A percentile compares a stretch with the other conserved stretches of the same genome.
Evolutionary conservation across 2,888 invertebrate species (phyloP).

Genomic region (Petrolisthes cinctipes): DNA sequence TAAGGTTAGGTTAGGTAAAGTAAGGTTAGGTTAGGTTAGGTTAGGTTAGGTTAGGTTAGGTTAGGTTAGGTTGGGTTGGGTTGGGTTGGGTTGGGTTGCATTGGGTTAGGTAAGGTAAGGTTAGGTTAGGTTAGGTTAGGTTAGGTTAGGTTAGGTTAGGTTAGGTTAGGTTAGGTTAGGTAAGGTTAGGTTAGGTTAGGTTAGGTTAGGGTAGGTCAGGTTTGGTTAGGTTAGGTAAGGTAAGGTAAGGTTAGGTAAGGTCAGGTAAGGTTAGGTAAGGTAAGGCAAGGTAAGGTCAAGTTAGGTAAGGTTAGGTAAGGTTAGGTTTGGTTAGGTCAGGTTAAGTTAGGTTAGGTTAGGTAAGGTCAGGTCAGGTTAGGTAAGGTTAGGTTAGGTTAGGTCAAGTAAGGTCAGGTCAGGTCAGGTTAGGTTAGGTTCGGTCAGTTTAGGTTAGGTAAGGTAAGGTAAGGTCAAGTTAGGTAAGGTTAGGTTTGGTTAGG

Average conservation of each 20-base stretch:
- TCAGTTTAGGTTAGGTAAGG: no score
- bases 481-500: neutral
- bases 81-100: no score
- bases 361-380: neutral
- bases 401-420: no score
- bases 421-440: no score
- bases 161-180: neutral
- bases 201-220: no score
- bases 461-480: neutral
- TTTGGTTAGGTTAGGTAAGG: neutral
- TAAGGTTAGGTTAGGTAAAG: neutral
- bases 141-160: neutral
- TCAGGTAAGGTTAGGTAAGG: neutral
- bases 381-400: slow-evolving; percentile 4
- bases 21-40: neutral
- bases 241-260: neutral
- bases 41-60: neutral
- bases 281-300: neutral
- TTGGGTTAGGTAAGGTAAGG: neutral
- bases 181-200: neutral
- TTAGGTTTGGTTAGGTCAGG: neutral
- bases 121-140: neutral
- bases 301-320: neutral
- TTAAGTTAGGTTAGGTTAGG: slow-evolving; percentile 2
- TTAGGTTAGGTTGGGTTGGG: neutral